These are phyloP conservation scores for Palythoa grandiflora DNA, from an alignment of 92 coral and sea anemone species.

Conservation along the genomic window DNA sequence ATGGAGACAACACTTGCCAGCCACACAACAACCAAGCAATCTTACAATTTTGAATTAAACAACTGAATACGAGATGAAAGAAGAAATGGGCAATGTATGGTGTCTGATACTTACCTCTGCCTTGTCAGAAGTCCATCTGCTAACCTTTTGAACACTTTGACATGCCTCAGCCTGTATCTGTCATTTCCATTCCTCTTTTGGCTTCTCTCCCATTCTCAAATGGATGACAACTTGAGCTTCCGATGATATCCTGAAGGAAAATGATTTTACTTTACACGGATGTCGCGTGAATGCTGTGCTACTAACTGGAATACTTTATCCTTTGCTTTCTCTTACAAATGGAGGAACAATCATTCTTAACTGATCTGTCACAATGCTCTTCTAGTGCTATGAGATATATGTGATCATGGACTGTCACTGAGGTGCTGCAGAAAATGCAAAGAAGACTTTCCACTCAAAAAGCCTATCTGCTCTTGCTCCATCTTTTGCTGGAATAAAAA, in stretches of 20 bases:
- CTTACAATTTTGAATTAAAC: not conserved
- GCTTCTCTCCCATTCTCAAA: not conserved
- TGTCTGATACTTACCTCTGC: not conserved
- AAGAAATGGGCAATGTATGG: not conserved
- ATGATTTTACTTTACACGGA: not conserved
- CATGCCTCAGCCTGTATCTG: not conserved
- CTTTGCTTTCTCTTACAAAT: not conserved
- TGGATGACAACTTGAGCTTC: not conserved
- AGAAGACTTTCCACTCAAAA: not conserved
- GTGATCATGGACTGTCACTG: not conserved
- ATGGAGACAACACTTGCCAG: too few species aligned
- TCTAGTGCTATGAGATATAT: not conserved
- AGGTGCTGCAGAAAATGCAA: not conserved
- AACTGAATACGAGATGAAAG: not conserved
- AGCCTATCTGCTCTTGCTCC: not conserved
- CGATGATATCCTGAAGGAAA: not conserved
- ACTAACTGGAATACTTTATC: not conserved
- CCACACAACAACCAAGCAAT: too few species aligned
- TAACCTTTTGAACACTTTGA: not conserved
- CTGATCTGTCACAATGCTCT: not conserved
- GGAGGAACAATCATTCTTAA: not conserved
- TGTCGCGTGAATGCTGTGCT: not conserved
- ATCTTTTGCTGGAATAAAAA: not conserved
- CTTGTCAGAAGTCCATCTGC: not conserved
- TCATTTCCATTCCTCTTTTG: not conserved